These are phyloP conservation scores for Dolichallabes microphthalmus DNA, from an alignment of 2,113 vertebrate species.

Conservation along the genomic window DNA sequence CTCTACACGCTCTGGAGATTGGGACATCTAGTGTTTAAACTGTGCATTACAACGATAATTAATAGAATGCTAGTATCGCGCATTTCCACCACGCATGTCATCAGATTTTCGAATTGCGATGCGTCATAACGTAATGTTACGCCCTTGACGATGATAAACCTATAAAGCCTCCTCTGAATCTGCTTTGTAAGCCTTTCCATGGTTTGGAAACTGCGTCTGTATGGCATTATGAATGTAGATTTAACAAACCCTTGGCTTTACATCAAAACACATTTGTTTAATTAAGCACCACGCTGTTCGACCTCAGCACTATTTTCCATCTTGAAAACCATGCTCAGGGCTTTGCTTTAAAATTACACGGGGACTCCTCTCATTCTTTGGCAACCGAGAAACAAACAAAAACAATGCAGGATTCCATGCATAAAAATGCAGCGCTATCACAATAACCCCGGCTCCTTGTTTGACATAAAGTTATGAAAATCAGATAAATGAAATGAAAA, in stretches of 20 bases:
- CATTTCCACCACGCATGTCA: background rate
- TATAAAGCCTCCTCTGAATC: slow-evolving; percentile 37
- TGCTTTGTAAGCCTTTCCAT: slow-evolving; percentile 6
- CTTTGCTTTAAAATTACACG: slow-evolving; percentile 33
- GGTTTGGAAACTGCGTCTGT: slow-evolving; percentile 27
- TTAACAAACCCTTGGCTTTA: slow-evolving; percentile 37
- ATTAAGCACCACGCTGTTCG: slow-evolving; percentile 52
- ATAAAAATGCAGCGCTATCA: slow-evolving; percentile 26
- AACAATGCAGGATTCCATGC: slow-evolving; percentile 29
- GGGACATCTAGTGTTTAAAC: background rate
- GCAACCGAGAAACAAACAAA: slow-evolving; percentile 32
- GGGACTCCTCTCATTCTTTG: slow-evolving; percentile 39
- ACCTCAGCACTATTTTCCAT: slow-evolving; percentile 49
- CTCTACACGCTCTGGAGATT: background rate
- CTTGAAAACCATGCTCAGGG: slow-evolving; percentile 36
- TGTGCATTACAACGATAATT: background rate
- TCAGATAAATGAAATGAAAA: background rate
- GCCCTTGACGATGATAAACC: slow-evolving; percentile 49
- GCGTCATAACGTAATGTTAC: background rate
- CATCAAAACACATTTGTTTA: slow-evolving; percentile 50
- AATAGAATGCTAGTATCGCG: background rate
- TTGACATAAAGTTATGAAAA: background rate
- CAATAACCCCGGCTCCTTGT: background rate
- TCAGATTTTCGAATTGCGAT: background rate
- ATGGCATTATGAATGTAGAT: slow-evolving; percentile 39